These are phyloP conservation scores for Oncorhynchus nerka DNA, from an alignment of 2,113 vertebrate genomes.

Conservation along the genomic window DNA sequence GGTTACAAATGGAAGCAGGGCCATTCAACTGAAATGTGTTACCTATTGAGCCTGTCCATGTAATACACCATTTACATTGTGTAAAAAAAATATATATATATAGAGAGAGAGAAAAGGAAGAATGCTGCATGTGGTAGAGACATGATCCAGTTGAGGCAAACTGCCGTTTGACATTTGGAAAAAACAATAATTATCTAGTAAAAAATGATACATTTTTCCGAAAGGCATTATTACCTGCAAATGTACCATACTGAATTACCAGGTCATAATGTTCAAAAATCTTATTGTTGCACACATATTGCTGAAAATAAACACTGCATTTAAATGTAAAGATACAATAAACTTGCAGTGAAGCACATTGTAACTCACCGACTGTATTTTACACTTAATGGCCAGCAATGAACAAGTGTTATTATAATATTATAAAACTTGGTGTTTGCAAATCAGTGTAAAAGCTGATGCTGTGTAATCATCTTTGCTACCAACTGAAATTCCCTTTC, in stretches of 20 bases:
- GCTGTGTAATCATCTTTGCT: background rate
- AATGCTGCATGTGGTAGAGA: background rate
- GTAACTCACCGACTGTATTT: conserved; percentile 22
- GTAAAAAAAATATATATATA: conserved; percentile 23
- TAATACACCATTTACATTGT: conserved; percentile 7
- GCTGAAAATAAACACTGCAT: background rate
- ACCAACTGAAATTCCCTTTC: background rate
- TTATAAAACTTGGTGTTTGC: conserved; percentile 4
- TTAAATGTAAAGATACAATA: conserved; percentile 13
- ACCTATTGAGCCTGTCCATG: background rate
- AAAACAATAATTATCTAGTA: background rate
- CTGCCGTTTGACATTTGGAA: background rate
- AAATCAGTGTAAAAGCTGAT: conserved; percentile 11
- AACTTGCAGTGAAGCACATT: conserved; percentile 47
- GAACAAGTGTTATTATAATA: conserved; percentile 19
- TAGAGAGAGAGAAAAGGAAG: background rate
- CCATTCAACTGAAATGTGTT: background rate
- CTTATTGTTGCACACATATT: background rate
- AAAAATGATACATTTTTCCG: background rate
- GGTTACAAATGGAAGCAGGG: conserved; percentile 4
- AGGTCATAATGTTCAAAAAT: background rate
- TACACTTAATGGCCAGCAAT: conserved; percentile 25
- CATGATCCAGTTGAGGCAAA: background rate
- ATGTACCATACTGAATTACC: background rate
- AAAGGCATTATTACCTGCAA: background rate